Conservation (phyloP, 2,888 invertebrate genomes). For the Eupithecia insigniata region DNA sequence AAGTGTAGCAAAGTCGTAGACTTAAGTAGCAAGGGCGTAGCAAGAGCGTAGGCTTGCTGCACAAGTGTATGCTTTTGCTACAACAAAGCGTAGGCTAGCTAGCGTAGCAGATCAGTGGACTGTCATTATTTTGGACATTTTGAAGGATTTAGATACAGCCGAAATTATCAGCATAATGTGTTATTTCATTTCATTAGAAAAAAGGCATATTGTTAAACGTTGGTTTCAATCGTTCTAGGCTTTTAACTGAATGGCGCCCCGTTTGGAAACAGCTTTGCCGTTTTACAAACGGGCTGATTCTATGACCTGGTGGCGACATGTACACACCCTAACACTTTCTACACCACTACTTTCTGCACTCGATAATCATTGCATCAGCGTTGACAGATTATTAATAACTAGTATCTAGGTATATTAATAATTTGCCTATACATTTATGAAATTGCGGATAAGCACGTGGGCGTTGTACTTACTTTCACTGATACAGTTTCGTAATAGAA, state of each 20-base stretch:
- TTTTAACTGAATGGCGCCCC: not conserved
- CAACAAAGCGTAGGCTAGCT: not conserved
- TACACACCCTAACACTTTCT: slow-evolving; percentile 52
- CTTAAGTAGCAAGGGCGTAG: not conserved
- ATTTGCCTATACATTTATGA: slow-evolving; percentile 56
- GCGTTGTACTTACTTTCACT: slow-evolving; percentile 64
- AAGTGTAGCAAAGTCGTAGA: not conserved
- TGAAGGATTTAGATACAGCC: not conserved
- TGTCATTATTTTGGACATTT: not conserved
- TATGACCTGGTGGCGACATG: not conserved
- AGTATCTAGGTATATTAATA: slow-evolving; percentile 42
- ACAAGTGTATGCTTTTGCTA: not conserved
- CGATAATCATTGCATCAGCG: slow-evolving; percentile 38
- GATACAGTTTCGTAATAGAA: slow-evolving; percentile 44
- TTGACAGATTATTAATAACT: slow-evolving; percentile 56
- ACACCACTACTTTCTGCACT: slow-evolving; percentile 46
- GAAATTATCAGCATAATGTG: not conserved
- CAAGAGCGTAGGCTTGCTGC: not conserved
- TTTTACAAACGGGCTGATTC: not conserved
- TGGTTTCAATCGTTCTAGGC: not conserved
- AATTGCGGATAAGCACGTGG: slow-evolving; percentile 53
- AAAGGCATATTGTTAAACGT: not conserved
- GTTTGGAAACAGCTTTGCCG: not conserved
- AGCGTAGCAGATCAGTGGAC: not conserved
- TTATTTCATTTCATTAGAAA: not conserved